Base-by-base conservation (phyloP, 2,797 vertebrate species). In the Trachurus trachurus region DNA sequence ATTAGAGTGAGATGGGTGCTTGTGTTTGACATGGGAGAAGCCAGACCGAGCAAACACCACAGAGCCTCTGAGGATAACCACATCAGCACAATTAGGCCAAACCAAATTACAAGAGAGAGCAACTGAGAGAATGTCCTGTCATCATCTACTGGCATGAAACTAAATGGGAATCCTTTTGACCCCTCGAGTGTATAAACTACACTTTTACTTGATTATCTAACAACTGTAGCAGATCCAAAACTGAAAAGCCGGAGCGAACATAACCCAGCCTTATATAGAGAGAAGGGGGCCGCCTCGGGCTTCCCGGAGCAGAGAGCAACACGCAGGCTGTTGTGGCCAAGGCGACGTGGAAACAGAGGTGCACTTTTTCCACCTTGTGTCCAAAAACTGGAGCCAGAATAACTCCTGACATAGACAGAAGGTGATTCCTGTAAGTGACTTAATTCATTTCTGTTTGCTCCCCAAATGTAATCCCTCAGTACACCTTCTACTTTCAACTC, bases 231-330 rank as follows among this genome's bases (percentile, higher is more conserved):
- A 31, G 59, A 74, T 89, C 88, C 90, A 92, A 85, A 88, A 72
- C 63, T 76, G 22, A 71, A 74, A 87, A 80, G 80, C 67, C 56
- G 37, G 75, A 79, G 82, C 45, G 84, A 88, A 80, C 85, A 87
- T 54, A 89, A 67, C 73, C 75, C n/a, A 47, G 64, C 90, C 93
- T 87, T 92, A 88, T 90, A 91, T 89, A 92, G 91, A 92, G 77
- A 89, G 31, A 34, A 26, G 31, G 50, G 80, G 59, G 54, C 64
- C 13, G 68, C 63, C 72, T 73, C 73, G 26, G 69, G 62, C 80
- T 72, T 74, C 39, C 16, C 26, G 3, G 31, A 34, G 31, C 31
- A 50, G 50, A 66, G 79, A 74, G 13, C 45, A 86, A 26, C 26
- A 26, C 26, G 26, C 31, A 59, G 9, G 52, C 79, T 62, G 67